phyloP scores from a whole-genome alignment of 23 tunicate genomes.

The Trididemnum miniatum region DNA sequence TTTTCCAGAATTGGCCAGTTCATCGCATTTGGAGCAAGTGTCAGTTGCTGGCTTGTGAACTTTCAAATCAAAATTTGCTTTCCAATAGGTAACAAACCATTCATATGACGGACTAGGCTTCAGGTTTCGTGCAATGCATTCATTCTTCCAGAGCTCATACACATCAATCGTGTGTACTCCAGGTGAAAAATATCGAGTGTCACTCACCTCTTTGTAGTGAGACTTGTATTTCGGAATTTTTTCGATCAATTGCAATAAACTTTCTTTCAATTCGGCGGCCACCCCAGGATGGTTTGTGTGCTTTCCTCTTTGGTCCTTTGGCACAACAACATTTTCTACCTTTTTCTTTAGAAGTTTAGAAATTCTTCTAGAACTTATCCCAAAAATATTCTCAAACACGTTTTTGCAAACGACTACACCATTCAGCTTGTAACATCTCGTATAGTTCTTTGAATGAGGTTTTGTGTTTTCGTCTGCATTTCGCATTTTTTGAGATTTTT shows the following conservation, averaged over 20 bases:
- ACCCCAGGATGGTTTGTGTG: neutral
- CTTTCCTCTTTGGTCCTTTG: neutral
- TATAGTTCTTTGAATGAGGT: neutral
- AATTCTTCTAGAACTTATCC: neutral
- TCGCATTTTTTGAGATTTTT: conserved; percentile 13
- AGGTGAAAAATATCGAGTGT: neutral
- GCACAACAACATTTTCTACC: neutral
- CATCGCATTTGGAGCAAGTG: conserved; percentile 9
- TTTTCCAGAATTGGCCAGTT: neutral
- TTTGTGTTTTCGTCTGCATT: neutral
- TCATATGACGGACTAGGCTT: neutral
- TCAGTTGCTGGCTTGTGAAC: neutral
- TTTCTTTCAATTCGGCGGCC: neutral
- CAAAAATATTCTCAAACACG: conserved; percentile 10
- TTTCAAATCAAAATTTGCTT: neutral
- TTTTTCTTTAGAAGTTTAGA: conserved; percentile 12
- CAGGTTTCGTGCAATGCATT: neutral
- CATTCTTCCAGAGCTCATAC: neutral
- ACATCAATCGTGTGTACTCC: neutral
- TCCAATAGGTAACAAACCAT: neutral
- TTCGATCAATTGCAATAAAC: neutral
- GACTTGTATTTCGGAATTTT: neutral
- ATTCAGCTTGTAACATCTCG: neutral
- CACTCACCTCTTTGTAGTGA: neutral
- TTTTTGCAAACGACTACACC: neutral